A percentile compares a stretch with the other conserved stretches of the same genome.
phyloP scores from a whole-genome alignment of 2,888 invertebrate species.

The Antitype chi region DNA sequence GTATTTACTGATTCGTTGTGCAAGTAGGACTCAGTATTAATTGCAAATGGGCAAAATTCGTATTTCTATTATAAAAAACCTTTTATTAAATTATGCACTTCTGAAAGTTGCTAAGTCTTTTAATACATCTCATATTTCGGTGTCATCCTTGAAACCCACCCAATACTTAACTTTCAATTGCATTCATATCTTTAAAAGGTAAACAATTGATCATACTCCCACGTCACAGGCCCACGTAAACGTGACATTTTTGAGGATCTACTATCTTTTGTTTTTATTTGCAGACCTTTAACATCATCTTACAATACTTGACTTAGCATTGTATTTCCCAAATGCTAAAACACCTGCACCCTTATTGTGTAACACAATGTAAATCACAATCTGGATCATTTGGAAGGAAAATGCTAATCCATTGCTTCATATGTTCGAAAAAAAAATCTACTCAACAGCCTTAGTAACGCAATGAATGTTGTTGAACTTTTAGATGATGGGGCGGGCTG shows the following conservation, averaged over 20 bases:
- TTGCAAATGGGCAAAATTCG: background rate
- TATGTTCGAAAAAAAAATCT: too few relatives aligned
- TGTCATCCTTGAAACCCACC: background rate
- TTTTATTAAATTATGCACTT: too few relatives aligned
- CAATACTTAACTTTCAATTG: slow-evolving; percentile 8
- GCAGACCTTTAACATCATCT: background rate
- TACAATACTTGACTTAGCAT: background rate
- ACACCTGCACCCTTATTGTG: too few relatives aligned
- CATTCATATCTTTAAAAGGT: slow-evolving; percentile 24
- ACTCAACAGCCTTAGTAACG: too few relatives aligned
- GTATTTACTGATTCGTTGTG: background rate
- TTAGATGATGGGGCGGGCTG: too few relatives aligned
- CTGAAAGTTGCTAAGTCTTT: background rate
- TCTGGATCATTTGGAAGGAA: too few relatives aligned
- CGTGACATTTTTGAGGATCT: slow-evolving; percentile 13
- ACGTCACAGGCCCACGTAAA: background rate
- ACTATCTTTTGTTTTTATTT: slow-evolving; percentile 3
- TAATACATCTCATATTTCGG: background rate
- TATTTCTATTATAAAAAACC: too few relatives aligned
- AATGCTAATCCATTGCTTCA: too few relatives aligned
- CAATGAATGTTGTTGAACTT: too few relatives aligned
- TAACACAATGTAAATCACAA: too few relatives aligned
- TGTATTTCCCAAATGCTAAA: background rate
- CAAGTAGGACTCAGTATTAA: background rate
- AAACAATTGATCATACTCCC: slow-evolving; percentile 14